Conservation (phyloP, 1,140 invertebrate genomes). For the Armadillidium nasatum region DNA sequence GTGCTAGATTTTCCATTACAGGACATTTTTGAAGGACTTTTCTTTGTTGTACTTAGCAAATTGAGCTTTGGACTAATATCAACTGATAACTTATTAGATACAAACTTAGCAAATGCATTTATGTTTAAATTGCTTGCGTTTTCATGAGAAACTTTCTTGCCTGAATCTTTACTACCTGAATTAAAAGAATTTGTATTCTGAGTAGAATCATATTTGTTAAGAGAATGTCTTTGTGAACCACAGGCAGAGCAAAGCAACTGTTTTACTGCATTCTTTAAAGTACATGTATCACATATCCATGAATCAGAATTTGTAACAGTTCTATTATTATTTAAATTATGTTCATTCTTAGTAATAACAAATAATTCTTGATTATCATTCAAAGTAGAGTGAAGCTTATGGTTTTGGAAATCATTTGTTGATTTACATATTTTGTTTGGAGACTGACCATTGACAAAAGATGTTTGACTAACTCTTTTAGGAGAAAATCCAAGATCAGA, state of each 20-base stretch:
- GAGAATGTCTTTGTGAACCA: conserved; percentile 53
- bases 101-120: conserved; percentile 38
- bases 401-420: not conserved
- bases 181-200: conserved; percentile 19
- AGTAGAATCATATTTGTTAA: conserved; percentile 27
- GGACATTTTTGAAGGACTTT: conserved; percentile 22
- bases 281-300: conserved; percentile 60
- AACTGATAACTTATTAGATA: conserved; percentile 36
- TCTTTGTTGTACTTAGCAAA: not conserved
- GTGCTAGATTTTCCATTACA: conserved; percentile 18
- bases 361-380: not conserved
- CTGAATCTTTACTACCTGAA: conserved; percentile 16
- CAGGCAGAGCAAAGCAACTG: conserved; percentile 60
- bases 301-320: not conserved
- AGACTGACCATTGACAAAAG: not conserved
- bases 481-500: not conserved
- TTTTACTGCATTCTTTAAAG: conserved; percentile 55
- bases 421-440: not conserved
- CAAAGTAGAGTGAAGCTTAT: not conserved
- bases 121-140: conserved; percentile 29
- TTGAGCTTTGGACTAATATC: conserved; percentile 23
- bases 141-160: conserved; percentile 30
- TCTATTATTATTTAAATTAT: not conserved
- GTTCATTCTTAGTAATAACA: not conserved
- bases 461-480: not conserved